These are phyloP conservation scores for Drosophila cardini DNA, from an alignment of 1,140 invertebrate genomes.

Conservation along the genomic window DNA sequence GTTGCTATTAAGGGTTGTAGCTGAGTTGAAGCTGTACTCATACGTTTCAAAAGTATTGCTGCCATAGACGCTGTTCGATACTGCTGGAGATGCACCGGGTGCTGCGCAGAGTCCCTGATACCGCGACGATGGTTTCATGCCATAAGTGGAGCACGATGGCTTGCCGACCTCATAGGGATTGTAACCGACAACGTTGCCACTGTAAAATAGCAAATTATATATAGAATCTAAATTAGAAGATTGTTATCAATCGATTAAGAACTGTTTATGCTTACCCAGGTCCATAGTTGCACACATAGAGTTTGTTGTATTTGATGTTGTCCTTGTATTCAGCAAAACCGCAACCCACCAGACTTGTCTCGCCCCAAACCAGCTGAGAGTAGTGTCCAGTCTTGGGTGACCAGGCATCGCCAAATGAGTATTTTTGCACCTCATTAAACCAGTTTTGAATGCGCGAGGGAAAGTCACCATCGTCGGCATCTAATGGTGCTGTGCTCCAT, in stretches of 20 bases:
- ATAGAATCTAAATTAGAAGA: background rate
- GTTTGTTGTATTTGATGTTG: slow-evolving; percentile 90
- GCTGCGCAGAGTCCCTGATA: slow-evolving; percentile 90
- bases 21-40: slow-evolving; percentile 71
- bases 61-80: slow-evolving; percentile 60
- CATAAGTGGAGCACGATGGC: slow-evolving; percentile 89
- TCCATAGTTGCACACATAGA: slow-evolving; percentile 95
- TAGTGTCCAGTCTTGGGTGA: slow-evolving; percentile 91
- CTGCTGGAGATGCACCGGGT: slow-evolving; percentile 50
- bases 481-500: slow-evolving; percentile 90
- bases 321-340: slow-evolving; percentile 93
- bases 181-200: slow-evolving; percentile 91
- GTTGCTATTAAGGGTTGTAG: slow-evolving; percentile 42
- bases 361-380: slow-evolving; percentile 93
- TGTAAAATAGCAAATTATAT: slow-evolving; percentile 67
- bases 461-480: slow-evolving; percentile 89
- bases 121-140: slow-evolving; percentile 89
- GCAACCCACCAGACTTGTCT: slow-evolving; percentile 91
- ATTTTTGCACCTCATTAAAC: slow-evolving; percentile 92
- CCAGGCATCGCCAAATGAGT: slow-evolving; percentile 88
- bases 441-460: slow-evolving; percentile 90
- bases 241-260: background rate
- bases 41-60: slow-evolving; percentile 82
- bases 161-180: slow-evolving; percentile 90
- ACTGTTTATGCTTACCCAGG: slow-evolving; percentile 87